phyloP scores from a whole-genome alignment of 2,113 vertebrate genomes.

The Hydrochoerus hydrochaeris region DNA sequence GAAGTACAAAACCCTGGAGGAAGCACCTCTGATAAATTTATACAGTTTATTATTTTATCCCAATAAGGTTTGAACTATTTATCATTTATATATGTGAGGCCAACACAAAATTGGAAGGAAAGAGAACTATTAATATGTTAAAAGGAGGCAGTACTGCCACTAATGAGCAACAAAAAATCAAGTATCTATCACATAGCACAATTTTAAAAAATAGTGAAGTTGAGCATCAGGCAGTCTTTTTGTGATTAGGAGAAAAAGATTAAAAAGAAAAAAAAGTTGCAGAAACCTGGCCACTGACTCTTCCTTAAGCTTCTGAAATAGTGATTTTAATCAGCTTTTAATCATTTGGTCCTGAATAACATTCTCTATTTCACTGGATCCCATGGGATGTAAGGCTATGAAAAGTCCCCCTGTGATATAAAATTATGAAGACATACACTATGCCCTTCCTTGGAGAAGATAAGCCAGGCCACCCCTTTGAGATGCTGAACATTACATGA shows the following conservation, averaged over 20 bases:
- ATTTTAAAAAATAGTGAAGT: not conserved
- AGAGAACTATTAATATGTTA: not conserved
- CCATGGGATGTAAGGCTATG: not conserved
- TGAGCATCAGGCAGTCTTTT: not conserved
- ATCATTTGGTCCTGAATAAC: not conserved
- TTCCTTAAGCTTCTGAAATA: not conserved
- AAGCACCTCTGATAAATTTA: not conserved
- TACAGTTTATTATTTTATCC: not conserved
- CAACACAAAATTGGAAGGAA: slow-evolving; percentile 8
- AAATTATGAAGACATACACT: not conserved
- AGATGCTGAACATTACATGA: not conserved
- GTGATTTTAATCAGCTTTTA: not conserved
- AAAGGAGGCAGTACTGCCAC: not conserved
- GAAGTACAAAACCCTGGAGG: not conserved
- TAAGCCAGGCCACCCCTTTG: not conserved
- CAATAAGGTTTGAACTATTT: not conserved
- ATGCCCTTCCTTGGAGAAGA: not conserved
- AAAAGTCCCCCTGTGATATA: not conserved
- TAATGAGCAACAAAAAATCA: not conserved
- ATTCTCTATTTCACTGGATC: not conserved
- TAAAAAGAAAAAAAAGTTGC: not conserved
- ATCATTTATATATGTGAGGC: not conserved
- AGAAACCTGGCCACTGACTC: not conserved
- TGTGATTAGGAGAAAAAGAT: not conserved
- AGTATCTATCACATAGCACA: not conserved